Percentiles rank a stretch among this genome's conserved stretches.
phyloP scores from a whole-genome alignment of 2,888 invertebrate genomes.

The Oscheius myriophilus region DNA sequence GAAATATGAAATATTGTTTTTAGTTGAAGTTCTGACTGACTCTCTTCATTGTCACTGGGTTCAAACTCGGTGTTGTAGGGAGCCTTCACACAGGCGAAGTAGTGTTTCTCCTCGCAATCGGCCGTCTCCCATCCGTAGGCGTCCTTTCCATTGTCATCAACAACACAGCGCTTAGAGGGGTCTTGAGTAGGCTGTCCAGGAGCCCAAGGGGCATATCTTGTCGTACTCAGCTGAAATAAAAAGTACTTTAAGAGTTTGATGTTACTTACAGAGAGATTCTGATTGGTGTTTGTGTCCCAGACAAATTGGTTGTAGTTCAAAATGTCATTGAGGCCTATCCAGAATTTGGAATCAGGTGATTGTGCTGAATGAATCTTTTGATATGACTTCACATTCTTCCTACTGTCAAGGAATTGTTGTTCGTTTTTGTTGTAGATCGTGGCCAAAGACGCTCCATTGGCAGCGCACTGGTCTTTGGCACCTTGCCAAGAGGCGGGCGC shows the following conservation, averaged over 20 bases:
- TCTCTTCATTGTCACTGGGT: constrained; percentile 16
- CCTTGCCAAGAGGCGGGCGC: constrained; percentile 43
- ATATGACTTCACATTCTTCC: neutral
- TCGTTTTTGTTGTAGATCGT: constrained; percentile 44
- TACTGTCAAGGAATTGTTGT: constrained; percentile 30
- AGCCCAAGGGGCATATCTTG: constrained; percentile 47
- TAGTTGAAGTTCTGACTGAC: neutral
- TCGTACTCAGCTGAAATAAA: constrained; percentile 22
- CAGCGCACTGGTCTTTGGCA: constrained; percentile 41
- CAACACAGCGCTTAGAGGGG: constrained; percentile 36
- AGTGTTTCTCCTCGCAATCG: constrained; percentile 36
- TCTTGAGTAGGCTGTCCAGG: constrained; percentile 38
- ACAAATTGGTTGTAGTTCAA: constrained; percentile 35
- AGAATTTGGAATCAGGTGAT: constrained; percentile 34
- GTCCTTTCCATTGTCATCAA: constrained; percentile 32
- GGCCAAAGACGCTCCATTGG: constrained; percentile 40
- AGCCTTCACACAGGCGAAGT: constrained; percentile 48
- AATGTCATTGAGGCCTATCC: constrained; percentile 55
- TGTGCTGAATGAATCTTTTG: neutral
- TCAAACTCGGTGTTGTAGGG: constrained; percentile 36
- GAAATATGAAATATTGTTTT: neutral
- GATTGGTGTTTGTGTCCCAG: constrained; percentile 44
- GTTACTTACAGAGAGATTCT: neutral
- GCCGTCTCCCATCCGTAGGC: constrained; percentile 37
- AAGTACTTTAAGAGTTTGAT: constrained; percentile 10